These are phyloP conservation scores for Sylvicola fuscatus DNA, from an alignment of 2,888 invertebrate species.

Conservation along the genomic window DNA sequence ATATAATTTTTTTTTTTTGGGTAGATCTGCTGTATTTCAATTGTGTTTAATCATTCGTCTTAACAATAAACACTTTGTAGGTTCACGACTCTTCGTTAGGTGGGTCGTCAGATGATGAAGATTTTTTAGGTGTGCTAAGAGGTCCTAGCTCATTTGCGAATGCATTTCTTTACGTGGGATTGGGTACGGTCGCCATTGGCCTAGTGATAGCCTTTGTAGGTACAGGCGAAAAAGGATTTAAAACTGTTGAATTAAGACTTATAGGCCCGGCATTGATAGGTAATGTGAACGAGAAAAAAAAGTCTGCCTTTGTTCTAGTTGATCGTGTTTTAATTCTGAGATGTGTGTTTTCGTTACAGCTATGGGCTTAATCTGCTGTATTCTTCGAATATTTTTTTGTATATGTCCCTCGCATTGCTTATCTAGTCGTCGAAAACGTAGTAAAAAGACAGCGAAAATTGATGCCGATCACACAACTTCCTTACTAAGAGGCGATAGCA, in stretches of 20 bases:
- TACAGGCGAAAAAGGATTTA: conserved; percentile 76
- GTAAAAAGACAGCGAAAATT: conserved; percentile 27
- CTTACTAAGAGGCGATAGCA: conserved; percentile 22
- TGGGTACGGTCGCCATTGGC: conserved; percentile 64
- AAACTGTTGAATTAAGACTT: conserved; percentile 63
- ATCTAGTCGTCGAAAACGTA: conserved; percentile 39
- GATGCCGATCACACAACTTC: conserved; percentile 27
- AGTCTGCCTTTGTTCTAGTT: background rate
- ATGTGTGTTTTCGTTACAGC: conserved; percentile 19
- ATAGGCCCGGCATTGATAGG: conserved; percentile 66
- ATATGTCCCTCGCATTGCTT: conserved; percentile 63
- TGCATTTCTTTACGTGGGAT: conserved; percentile 66
- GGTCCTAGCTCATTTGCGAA: conserved; percentile 66
- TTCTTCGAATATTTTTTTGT: conserved; percentile 66
- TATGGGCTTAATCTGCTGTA: conserved; percentile 61
- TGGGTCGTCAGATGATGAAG: conserved; percentile 54
- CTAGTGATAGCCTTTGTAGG: conserved; percentile 78
- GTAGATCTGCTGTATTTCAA: background rate
- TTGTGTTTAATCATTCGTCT: background rate
- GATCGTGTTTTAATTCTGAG: background rate
- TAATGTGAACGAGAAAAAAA: conserved; percentile 8
- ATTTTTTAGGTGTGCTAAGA: conserved; percentile 39
- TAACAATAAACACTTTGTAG: conserved; percentile 30
- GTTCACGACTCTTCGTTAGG: conserved; percentile 71
- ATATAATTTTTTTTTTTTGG: no score